These are phyloP conservation scores for Coecobrya sp. DNA, from an alignment of 2,888 invertebrate species.

Conservation along the genomic window DNA sequence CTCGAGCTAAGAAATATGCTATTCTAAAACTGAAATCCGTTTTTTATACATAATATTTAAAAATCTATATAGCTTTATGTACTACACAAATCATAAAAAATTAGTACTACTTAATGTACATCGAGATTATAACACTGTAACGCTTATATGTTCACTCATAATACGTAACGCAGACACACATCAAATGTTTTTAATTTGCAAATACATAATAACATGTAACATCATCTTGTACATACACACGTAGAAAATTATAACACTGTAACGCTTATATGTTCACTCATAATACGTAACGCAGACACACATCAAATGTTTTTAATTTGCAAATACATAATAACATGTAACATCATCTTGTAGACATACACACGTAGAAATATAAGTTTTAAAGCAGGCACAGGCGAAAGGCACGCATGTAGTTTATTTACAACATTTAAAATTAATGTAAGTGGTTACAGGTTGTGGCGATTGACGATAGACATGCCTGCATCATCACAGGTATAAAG, in stretches of 20 bases:
- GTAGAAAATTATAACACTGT: background rate
- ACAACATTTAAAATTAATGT: slow-evolving; percentile 36
- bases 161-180: background rate
- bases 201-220: background rate
- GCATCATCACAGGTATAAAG: background rate
- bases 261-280: background rate
- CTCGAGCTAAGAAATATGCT: too few relatives aligned
- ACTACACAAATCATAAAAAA: too few relatives aligned
- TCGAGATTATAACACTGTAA: slow-evolving; percentile 16
- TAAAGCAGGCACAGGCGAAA: slow-evolving; percentile 26
- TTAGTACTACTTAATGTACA: too few relatives aligned
- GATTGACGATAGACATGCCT: slow-evolving; percentile 13
- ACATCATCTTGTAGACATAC: slow-evolving; percentile 22
- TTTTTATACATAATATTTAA: too few relatives aligned
- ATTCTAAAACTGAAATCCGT: too few relatives aligned
- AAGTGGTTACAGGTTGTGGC: background rate
- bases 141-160: background rate
- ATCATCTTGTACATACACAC: background rate
- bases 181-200: slow-evolving; percentile 29
- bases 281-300: background rate
- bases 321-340: slow-evolving; percentile 18
- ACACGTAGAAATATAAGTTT: background rate
- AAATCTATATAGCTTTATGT: too few relatives aligned
- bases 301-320: slow-evolving; percentile 20
- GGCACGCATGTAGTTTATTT: slow-evolving; percentile 25